Base-by-base conservation (phyloP, 2,113 vertebrate genomes). In the Falcunculus frontatus region DNA sequence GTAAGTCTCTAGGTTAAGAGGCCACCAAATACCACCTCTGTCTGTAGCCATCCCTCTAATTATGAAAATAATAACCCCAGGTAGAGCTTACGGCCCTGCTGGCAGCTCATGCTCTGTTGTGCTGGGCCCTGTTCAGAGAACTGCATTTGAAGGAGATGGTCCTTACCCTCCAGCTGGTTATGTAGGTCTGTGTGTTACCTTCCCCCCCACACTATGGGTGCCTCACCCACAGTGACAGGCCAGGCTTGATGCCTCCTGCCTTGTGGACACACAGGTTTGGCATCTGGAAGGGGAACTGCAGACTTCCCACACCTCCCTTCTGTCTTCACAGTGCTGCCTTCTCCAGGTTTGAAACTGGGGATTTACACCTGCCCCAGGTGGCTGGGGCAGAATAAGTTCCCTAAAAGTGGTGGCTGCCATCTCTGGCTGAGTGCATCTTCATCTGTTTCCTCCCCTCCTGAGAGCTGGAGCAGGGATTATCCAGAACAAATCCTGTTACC, bases 401-500 rank as follows among this genome's bases (percentile, higher is more conserved):
- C 5, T 35, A 44, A 72, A 82, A 87, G 21, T 13, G 3, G 52
- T 57, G 50, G 53, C 65, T 82, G 37, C 79, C 25, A 4, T 77
- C 67, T 74, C 73, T 53, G 44, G 8, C 29, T 41, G 33, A 67
- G 50, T 23, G 57, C n/a, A 29, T 79, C 78, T 75, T 67, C 1
- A 52, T 44, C 77, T 84, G 13, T 73, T 89, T 89, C 78, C 27
- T 75, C 35, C 57, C 49, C 30, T 89, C 44, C 78, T 0, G 1
- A 57, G 53, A 72, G 83, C 63, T 0, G 0, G 56, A 64, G 29
- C 1, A 4, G 37, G 74, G 85, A 92, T 93, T 89, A 95, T 87
- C 80, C 72, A 69, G 65, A 90, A 63, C 79, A 82, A 96, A 92
- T 89, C 86, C 85, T 87, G 77, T 94, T 91, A 84, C n/a, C 39